Percentiles rank a stretch among this genome's conserved stretches.
phyloP scores from a whole-genome alignment of 2,888 invertebrate species.

The Mythimna loreyi region DNA sequence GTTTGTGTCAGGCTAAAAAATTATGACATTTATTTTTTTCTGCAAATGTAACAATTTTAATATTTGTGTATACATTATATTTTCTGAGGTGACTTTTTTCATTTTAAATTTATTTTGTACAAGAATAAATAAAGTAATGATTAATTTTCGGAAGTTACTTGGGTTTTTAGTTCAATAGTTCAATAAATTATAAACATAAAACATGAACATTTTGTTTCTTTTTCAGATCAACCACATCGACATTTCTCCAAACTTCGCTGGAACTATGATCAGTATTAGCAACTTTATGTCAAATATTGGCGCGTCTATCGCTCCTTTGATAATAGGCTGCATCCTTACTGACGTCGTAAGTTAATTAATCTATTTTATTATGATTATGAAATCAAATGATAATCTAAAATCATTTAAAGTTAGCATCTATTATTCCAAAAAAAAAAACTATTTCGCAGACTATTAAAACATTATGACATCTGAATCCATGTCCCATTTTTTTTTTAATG shows the following conservation, averaged over 20 bases:
- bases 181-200: too few relatives aligned
- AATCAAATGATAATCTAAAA: not conserved
- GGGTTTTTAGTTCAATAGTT: too few relatives aligned
- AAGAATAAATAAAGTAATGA: not conserved
- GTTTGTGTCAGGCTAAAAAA: not conserved
- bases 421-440: not conserved
- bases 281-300: constrained; percentile 94
- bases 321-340: constrained; percentile 92
- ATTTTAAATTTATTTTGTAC: too few relatives aligned
- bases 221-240: constrained; percentile 94
- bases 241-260: constrained; percentile 95
- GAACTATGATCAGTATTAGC: constrained; percentile 95
- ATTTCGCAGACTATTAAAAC: too few relatives aligned
- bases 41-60: not conserved
- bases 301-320: constrained; percentile 93
- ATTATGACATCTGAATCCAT: too few relatives aligned
- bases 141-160: not conserved
- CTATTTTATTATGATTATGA: too few relatives aligned
- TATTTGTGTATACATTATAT: too few relatives aligned
- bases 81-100: too few relatives aligned
- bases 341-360: constrained; percentile 91
- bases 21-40: not conserved
- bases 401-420: not conserved
- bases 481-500: too few relatives aligned
- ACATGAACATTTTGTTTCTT: too few relatives aligned